Evolutionary conservation across 2,797 vertebrate species (phyloP).

Genomic region (Onychomys arenicola): DNA sequence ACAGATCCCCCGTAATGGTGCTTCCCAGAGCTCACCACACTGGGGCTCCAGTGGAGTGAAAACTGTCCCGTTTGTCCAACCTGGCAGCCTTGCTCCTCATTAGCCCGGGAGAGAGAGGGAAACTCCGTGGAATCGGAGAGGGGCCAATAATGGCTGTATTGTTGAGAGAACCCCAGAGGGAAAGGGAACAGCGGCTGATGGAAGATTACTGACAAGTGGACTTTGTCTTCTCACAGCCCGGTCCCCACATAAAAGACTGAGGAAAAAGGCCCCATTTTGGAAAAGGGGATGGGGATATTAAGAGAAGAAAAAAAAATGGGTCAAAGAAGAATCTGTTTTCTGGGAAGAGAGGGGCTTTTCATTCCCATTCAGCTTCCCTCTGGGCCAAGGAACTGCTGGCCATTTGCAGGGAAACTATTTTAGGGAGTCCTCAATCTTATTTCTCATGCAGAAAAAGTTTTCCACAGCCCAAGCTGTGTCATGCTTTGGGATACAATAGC

Average conservation of each 20-base stretch:
- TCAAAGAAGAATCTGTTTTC: constrained; percentile 76
- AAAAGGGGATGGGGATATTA: background rate
- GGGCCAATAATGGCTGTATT: constrained; percentile 82
- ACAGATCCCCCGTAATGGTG: constrained; percentile 6
- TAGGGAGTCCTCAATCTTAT: background rate
- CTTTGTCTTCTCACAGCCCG: constrained; percentile 78
- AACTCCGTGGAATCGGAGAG: constrained; percentile 22
- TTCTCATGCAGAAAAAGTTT: background rate
- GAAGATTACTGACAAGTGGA: constrained; percentile 82
- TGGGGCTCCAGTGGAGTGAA: constrained; percentile 65
- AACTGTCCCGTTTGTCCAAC: constrained; percentile 44
- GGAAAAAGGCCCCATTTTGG: constrained; percentile 59
- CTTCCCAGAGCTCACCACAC: constrained; percentile 37
- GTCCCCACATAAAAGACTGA: constrained; percentile 52
- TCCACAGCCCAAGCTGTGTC: background rate
- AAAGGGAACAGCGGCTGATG: constrained; percentile 52
- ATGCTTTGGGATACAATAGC: background rate
- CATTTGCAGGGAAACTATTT: constrained; percentile 21
- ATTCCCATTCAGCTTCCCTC: background rate
- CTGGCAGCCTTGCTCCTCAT: constrained; percentile 76
- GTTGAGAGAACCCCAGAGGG: constrained; percentile 71
- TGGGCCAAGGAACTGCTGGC: constrained; percentile 12
- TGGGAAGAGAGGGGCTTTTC: constrained; percentile 56
- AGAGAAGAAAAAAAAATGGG: constrained; percentile 45
- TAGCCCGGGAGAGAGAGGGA: constrained; percentile 64